Conservation (phyloP, 2,797 vertebrate species). For the Masticophis lateralis region DNA sequence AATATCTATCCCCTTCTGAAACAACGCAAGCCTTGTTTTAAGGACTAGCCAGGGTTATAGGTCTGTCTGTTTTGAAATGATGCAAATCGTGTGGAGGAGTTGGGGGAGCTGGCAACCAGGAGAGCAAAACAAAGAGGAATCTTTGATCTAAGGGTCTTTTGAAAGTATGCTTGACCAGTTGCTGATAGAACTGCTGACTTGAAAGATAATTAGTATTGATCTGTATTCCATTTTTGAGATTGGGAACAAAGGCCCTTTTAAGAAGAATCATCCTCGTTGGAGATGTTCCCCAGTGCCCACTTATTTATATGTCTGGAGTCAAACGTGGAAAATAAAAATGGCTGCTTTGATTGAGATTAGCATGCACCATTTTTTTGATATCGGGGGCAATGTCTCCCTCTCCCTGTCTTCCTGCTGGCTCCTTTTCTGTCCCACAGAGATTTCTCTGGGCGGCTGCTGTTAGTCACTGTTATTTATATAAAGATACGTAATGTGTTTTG, state of each 20-base stretch:
- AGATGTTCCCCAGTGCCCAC: constrained; percentile 41
- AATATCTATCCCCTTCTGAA: constrained; percentile 10
- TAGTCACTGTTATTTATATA: constrained; percentile 67
- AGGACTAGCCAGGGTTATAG: not conserved
- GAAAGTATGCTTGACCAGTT: constrained; percentile 51
- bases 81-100: not conserved
- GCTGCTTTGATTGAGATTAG: constrained; percentile 62
- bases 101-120: constrained; percentile 34
- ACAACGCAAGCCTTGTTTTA: not conserved
- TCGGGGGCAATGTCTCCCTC: constrained; percentile 41
- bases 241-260: constrained; percentile 53
- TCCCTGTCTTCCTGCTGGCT: constrained; percentile 43
- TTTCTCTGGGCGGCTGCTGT: constrained; percentile 54
- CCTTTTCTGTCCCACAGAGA: constrained; percentile 56
- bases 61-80: constrained; percentile 39
- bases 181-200: constrained; percentile 45
- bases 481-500: constrained; percentile 62
- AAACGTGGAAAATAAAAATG: constrained; percentile 50
- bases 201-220: constrained; percentile 64
- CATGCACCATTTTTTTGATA: constrained; percentile 56
- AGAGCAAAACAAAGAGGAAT: constrained; percentile 35
- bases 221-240: constrained; percentile 53
- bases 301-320: constrained; percentile 48
- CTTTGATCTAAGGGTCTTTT: constrained; percentile 56
- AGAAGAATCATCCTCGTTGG: constrained; percentile 53